A percentile compares a stretch with the other conserved stretches of the same genome.
Evolutionary conservation across 2,113 vertebrate species (phyloP).

Genomic region (Amazona guildingii): DNA sequence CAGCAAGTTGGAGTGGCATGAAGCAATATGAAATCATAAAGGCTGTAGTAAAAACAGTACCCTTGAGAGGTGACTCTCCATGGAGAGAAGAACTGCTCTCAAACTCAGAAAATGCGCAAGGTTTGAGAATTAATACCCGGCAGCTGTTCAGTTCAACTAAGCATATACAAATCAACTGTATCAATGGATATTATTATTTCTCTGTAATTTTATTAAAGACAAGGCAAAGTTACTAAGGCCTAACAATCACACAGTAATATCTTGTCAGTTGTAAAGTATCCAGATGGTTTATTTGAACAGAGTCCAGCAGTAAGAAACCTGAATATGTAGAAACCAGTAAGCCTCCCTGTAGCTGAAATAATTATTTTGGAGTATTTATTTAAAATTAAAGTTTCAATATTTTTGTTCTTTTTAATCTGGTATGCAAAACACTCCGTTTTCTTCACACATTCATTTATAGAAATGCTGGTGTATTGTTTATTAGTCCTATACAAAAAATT

Average conservation of each 20-base stretch:
- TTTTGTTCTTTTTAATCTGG: not conserved
- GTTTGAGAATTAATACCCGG: slow-evolving; percentile 66
- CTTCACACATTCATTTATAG: not conserved
- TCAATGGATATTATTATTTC: slow-evolving; percentile 31
- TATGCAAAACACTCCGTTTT: slow-evolving; percentile 1
- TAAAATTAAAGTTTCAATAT: not conserved
- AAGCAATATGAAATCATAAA: slow-evolving; percentile 76
- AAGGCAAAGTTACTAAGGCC: slow-evolving; percentile 29
- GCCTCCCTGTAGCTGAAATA: slow-evolving; percentile 27
- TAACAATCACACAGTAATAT: slow-evolving; percentile 30
- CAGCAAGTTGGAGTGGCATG: slow-evolving; percentile 56
- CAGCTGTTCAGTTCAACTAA: slow-evolving; percentile 33
- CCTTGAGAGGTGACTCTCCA: slow-evolving; percentile 69
- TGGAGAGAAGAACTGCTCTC: slow-evolving; percentile 52
- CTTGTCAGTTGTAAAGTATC: slow-evolving; percentile 26
- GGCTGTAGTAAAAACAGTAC: slow-evolving; percentile 65
- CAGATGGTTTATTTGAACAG: slow-evolving; percentile 53
- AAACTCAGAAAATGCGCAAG: slow-evolving; percentile 57
- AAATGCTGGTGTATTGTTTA: not conserved
- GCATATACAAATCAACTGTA: slow-evolving; percentile 40
- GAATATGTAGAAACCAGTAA: slow-evolving; percentile 12
- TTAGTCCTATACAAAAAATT: not conserved
- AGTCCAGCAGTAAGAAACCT: slow-evolving; percentile 37
- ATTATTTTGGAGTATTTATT: slow-evolving; percentile 21
- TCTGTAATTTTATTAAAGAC: slow-evolving; percentile 21